A percentile compares a stretch with the other conserved stretches of the same genome.
Conservation (phyloP, 2,888 invertebrate species). For the Syrphus vitripennis region DNA sequence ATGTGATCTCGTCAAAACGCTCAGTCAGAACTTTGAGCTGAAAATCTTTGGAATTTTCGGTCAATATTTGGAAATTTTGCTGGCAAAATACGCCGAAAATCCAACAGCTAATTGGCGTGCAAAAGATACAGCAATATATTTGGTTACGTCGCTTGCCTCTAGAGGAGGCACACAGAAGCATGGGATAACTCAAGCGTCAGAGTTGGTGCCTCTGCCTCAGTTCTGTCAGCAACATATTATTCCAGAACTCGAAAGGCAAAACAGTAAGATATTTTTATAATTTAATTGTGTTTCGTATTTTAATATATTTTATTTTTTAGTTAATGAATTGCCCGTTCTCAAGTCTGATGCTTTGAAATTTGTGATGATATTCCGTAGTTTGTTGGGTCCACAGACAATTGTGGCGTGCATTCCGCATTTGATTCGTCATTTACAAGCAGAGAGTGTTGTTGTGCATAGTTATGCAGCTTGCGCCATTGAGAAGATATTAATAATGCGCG, state of each 20-base stretch:
- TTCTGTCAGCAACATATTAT: constrained; percentile 94
- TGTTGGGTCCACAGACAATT: constrained; percentile 91
- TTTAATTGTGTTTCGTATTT: accelerated
- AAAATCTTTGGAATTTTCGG: constrained; percentile 94
- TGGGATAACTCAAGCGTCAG: constrained; percentile 95
- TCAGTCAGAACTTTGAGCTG: constrained; percentile 93
- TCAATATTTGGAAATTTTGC: constrained; percentile 85
- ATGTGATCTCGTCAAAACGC: constrained; percentile 96
- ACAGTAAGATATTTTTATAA: constrained; percentile 82
- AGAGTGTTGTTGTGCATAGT: constrained; percentile 94
- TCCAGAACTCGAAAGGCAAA: constrained; percentile 89
- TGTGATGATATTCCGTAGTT: constrained; percentile 96
- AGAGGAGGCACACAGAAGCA: constrained; percentile 94
- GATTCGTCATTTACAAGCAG: constrained; percentile 88
- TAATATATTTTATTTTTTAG: constrained; percentile 81
- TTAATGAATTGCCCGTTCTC: constrained; percentile 93
- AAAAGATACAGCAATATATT: constrained; percentile 97
- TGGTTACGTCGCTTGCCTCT: constrained; percentile 96
- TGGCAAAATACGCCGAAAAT: constrained; percentile 89
- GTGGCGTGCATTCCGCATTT: constrained; percentile 89
- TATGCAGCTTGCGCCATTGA: constrained; percentile 97
- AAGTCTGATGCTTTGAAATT: constrained; percentile 98
- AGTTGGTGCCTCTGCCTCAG: constrained; percentile 93
- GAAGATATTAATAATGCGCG: constrained; percentile 90
- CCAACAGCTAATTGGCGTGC: constrained; percentile 93